Percentiles rank a stretch among this genome's conserved stretches.
Conservation (phyloP, 2,888 invertebrate species). For the Hesperia comma region DNA sequence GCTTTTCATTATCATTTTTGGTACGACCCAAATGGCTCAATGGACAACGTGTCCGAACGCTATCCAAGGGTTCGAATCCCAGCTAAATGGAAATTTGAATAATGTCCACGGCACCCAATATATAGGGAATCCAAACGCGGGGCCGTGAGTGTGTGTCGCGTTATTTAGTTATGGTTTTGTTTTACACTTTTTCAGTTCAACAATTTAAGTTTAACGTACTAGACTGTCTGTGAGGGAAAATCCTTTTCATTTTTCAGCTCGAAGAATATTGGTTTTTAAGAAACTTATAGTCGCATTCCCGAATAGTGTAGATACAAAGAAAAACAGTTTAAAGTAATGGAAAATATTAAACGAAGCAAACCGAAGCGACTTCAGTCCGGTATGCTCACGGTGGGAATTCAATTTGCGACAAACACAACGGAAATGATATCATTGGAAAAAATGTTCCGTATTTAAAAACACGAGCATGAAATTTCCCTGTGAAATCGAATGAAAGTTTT, state of each 20-base stretch:
- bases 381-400: conserved; percentile 38
- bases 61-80: too few species aligned
- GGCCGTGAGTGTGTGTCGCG: too few species aligned
- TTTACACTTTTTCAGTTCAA: too few species aligned
- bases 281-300: not conserved
- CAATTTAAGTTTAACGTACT: too few species aligned
- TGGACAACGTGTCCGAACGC: too few species aligned
- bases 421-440: conserved; percentile 54
- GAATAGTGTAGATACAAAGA: not conserved
- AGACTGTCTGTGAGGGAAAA: too few species aligned
- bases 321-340: conserved; percentile 10
- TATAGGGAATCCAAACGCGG: too few species aligned
- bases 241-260: not conserved
- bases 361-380: not conserved
- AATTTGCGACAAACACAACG: conserved; percentile 50
- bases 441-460: not conserved
- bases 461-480: not conserved
- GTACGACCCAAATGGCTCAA: too few species aligned
- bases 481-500: not conserved
- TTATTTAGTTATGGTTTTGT: too few species aligned
- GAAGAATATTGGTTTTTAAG: not conserved
- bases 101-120: too few species aligned
- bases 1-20: too few species aligned
- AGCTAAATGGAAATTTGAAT: too few species aligned
- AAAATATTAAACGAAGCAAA: conserved; percentile 16